Evolutionary conservation across 2,888 invertebrate genomes (phyloP).

Genomic region (Drosophila kanekoi): DNA sequence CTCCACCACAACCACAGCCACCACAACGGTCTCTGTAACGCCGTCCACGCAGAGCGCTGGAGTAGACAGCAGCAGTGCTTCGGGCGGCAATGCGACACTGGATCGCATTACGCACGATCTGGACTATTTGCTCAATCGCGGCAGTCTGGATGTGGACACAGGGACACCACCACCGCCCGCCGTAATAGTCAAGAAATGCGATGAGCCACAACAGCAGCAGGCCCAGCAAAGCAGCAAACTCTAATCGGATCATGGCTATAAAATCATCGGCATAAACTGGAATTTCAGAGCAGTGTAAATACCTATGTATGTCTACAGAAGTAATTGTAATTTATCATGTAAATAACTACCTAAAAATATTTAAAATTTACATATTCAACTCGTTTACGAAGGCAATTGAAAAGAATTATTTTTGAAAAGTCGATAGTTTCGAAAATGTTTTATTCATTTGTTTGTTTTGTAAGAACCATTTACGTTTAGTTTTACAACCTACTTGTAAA

Average conservation of each 20-base stretch:
- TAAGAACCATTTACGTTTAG: neutral
- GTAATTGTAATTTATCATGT: conserved; percentile 14
- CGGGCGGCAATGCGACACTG: conserved; percentile 86
- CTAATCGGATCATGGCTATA: conserved; percentile 15
- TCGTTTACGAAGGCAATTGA: conserved; percentile 2
- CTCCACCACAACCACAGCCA: conserved; percentile 58
- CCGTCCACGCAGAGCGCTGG: conserved; percentile 56
- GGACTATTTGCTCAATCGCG: conserved; percentile 91
- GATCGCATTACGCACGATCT: conserved; percentile 93
- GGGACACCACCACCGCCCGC: conserved; percentile 61
- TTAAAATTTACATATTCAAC: neutral
- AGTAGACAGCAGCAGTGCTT: conserved; percentile 29
- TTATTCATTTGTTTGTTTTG: too few relatives aligned
- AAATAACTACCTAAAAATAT: conserved; percentile 19
- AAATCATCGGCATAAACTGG: conserved; percentile 6
- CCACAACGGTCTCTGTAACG: conserved; percentile 44
- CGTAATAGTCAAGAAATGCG: conserved; percentile 52
- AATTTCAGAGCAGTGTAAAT: conserved; percentile 27
- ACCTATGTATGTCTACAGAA: neutral
- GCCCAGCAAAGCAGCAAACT: conserved; percentile 39
- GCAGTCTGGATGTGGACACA: conserved; percentile 40
- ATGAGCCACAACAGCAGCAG: conserved; percentile 39
- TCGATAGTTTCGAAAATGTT: neutral
- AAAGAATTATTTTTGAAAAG: neutral
- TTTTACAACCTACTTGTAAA: conserved; percentile 3